A percentile compares a stretch with the other conserved stretches of the same genome.
Conservation (phyloP, 2,113 vertebrate species). For the Calonectris borealis region DNA sequence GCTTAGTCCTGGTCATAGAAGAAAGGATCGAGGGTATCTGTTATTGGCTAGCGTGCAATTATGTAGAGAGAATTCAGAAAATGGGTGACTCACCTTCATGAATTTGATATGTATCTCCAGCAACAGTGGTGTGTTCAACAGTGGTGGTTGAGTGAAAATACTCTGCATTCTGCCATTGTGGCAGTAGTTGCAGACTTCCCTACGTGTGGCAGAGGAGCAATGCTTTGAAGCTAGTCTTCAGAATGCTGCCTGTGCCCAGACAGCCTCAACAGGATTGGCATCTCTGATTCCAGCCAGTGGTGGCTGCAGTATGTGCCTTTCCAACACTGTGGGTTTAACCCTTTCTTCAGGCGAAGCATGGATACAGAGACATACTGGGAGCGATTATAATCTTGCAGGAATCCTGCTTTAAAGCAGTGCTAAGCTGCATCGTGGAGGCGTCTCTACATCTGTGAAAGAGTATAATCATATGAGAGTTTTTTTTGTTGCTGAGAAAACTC, state of each 20-base stretch:
- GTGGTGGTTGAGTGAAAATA: neutral
- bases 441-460: neutral
- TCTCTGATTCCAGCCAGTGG: neutral
- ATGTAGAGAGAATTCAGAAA: neutral
- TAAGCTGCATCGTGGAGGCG: neutral
- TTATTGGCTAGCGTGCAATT: accelerated
- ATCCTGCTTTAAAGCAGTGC: neutral
- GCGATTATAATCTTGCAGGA: neutral
- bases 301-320: neutral
- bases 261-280: neutral
- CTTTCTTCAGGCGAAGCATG: neutral
- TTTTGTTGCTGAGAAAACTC: neutral
- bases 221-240: neutral
- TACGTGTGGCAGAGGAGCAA: neutral
- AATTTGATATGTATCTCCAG: neutral
- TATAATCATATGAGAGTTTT: neutral
- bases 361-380: neutral
- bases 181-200: neutral
- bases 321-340: neutral
- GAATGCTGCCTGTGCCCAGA: neutral
- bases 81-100: neutral
- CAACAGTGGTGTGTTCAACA: neutral
- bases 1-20: neutral
- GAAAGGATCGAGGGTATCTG: neutral
- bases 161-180: neutral